These are phyloP conservation scores for Uromys caudimaculatus DNA, from an alignment of 2,797 vertebrate genomes.

Conservation along the genomic window DNA sequence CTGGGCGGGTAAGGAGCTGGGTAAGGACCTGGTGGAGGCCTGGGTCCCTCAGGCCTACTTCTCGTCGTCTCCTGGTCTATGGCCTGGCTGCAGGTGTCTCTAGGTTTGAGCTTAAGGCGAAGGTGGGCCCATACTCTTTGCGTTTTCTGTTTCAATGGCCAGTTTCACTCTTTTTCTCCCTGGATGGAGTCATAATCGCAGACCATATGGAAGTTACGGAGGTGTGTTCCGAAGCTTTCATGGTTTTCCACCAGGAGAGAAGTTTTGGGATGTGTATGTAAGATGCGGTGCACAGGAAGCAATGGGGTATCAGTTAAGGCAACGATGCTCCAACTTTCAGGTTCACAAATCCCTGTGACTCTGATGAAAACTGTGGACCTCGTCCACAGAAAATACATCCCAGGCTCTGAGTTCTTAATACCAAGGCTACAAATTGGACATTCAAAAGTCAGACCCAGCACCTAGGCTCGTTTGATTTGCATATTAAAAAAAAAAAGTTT, in stretches of 20 bases:
- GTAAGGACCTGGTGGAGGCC: background rate
- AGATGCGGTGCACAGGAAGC: background rate
- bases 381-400: background rate
- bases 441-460: background rate
- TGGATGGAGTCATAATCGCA: background rate
- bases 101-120: slow-evolving; percentile 4
- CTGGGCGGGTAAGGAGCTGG: slow-evolving; percentile 93
- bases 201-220: background rate
- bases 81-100: background rate
- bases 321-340: background rate
- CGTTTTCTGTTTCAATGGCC: background rate
- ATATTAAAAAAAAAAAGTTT: background rate
- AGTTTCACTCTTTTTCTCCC: background rate
- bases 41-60: background rate
- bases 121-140: background rate
- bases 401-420: slow-evolving; percentile 42
- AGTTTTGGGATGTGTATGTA: slow-evolving; percentile 21
- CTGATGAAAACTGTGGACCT: background rate
- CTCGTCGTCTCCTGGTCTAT: background rate
- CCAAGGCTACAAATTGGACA: background rate
- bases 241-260: background rate
- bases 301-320: slow-evolving; percentile 2
- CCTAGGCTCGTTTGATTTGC: slow-evolving; percentile 36
- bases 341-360: background rate
- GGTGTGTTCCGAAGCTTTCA: background rate